A percentile compares a stretch with the other conserved stretches of the same genome.
Conservation (phyloP, 1,140 invertebrate genomes). For the Magallana ariakensis region DNA sequence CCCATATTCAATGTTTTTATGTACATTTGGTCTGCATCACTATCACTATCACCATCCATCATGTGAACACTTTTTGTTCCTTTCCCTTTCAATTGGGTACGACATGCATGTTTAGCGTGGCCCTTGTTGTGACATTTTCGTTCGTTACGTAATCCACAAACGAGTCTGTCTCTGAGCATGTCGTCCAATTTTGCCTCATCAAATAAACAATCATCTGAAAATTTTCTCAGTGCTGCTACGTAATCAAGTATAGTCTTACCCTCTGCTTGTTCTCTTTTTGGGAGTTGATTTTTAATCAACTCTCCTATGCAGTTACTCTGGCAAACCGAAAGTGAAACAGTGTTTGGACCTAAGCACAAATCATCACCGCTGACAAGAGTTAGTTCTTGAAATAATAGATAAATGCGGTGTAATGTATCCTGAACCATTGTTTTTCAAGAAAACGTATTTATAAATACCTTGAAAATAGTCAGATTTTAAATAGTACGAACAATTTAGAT, state of each 20-base stretch:
- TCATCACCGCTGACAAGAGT: no score
- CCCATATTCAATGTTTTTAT: neutral
- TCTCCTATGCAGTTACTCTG: no score
- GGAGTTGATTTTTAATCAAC: no score
- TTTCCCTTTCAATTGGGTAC: neutral
- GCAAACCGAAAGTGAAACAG: no score
- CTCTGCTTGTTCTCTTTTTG: neutral
- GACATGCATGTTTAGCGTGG: neutral
- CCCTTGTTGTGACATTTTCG: slow-evolving; percentile 35
- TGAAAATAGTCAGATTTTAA: no score
- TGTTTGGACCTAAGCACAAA: no score
- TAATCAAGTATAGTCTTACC: slow-evolving; percentile 50
- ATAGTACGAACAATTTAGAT: no score
- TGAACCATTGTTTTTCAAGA: no score
- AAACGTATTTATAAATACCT: no score
- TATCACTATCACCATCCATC: neutral
- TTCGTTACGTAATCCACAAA: slow-evolving; percentile 51
- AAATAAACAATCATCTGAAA: slow-evolving; percentile 57
- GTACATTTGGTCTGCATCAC: neutral
- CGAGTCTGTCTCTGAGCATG: slow-evolving; percentile 49
- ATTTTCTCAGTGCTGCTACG: slow-evolving; percentile 52
- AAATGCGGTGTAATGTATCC: no score
- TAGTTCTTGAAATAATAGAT: no score
- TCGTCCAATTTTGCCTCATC: slow-evolving; percentile 30
- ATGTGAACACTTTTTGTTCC: slow-evolving; percentile 28